Evolutionary conservation across 2,113 vertebrate species (phyloP), one percentile per base, ranked within the genome.

Genomic region (Hiodon alosoides): DNA sequence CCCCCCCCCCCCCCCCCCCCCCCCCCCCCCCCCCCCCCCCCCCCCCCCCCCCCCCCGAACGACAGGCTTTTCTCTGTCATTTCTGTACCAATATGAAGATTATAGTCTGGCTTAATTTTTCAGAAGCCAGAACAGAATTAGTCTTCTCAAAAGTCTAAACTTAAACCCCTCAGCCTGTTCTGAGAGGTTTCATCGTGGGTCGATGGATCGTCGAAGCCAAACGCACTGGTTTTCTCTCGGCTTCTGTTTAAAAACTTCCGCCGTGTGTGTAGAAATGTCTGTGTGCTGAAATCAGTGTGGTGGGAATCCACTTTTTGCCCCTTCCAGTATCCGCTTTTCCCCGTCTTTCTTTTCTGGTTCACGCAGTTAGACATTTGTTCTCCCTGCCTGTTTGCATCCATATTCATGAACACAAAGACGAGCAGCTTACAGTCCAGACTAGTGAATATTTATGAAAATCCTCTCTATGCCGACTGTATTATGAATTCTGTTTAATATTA

Each of bases 401-500:
- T 83, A 84, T 84, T 79, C 78, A 84, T 86, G 73, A 74, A 68
- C 14, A 64, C 61, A 78, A 75, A 76, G 71, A 69, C 75, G 78
- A 72, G 74, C 69, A 79, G 81, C 77, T 80, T 85, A 80, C 77
- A 76, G 76, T 82, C 79, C 77, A 77, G 64, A 69, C 77, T 76
- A 62, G 67, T 84, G 81, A 83, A 84, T 86, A 86, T 86, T 79
- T 79, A 83, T 84, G 80, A 76, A 83, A 81, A 81, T 82, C 76
- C 77, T 79, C 75, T 79, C 75, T 67, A 74, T 47, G 77, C 67
- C 14, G 60, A 69, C 78, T 81, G 71, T 81, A 80, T 84, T 79
- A 82, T 78, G 75, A 82, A 83, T 81, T 81, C 77, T 64, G 68
- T 84, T 86, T 82, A 82, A 82, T 86, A 84, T 86, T 83, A 86